Percentiles rank a stretch among this genome's conserved stretches.
phyloP scores from a whole-genome alignment of 2,797 vertebrate genomes.

The Tenualosa thibaudeaui region DNA sequence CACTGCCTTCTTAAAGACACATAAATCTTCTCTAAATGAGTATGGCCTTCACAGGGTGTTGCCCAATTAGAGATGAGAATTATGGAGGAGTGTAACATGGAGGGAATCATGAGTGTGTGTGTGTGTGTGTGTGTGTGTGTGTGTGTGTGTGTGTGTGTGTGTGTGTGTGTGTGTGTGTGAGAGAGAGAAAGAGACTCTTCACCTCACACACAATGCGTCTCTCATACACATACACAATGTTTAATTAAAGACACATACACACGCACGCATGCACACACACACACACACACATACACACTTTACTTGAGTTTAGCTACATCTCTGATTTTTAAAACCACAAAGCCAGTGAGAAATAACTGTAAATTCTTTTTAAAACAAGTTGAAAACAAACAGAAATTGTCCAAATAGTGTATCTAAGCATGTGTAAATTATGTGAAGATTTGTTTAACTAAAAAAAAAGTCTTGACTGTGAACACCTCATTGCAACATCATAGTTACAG shows the following conservation, averaged over 20 bases:
- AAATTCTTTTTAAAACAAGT: no score
- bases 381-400: no score
- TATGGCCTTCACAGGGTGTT: background rate
- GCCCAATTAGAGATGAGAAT: constrained; percentile 34
- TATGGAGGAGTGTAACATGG: constrained; percentile 8
- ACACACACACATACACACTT: background rate
- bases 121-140: background rate
- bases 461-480: no score
- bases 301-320: no score
- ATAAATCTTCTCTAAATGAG: background rate
- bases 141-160: background rate
- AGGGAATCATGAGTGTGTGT: constrained; percentile 10
- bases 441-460: no score
- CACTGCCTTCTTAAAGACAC: background rate
- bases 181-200: no score
- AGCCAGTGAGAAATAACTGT: no score
- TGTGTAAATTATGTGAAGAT: no score
- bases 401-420: no score
- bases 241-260: background rate
- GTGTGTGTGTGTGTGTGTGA: background rate
- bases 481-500: no score
- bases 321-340: no score
- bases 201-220: no score
- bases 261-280: background rate
- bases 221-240: background rate